Base-by-base conservation (phyloP, 1,140 invertebrate species). In the Polypedilum vanderplanki region DNA sequence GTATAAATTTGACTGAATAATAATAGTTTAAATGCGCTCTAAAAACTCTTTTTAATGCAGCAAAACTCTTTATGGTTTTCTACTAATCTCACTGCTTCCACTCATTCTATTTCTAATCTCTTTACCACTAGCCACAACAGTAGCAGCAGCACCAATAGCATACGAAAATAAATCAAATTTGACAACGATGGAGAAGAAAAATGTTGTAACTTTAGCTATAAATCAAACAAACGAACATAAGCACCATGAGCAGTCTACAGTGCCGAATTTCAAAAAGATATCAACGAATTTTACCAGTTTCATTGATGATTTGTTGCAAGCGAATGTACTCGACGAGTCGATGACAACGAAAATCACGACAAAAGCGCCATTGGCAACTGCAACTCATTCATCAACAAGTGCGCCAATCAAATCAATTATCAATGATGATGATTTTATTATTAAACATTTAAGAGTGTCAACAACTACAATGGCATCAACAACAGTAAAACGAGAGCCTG, bases 221-320 rank as follows among this genome's bases (percentile, higher is more conserved):
- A 70, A 70, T 70, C 65, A 70, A 70, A 70, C 17, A 9, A 70
- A 22, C 4, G 65, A 15, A 57, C 12, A 57, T 8, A n/a, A 57
- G 46, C 12, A 57, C 12, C 46, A 57, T 57, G n/a, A 70, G 20
- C 24, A 33, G 24, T 18, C 17, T 4, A 22, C 20, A 22, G 18
- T 70, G 18, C 17, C 65, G 3, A 18, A 18, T 70, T 70, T 70
- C 65, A 70, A 70, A 22, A 70, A 70, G 20, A 70, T 70, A 20
- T 70, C 65, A 70, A 18, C 65, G 20, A 70, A 70, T 70, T 18
- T 70, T 17, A 70, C 65, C 7, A 70, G 65, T 18, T 70, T 70
- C 20, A 70, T 70, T 10, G 65, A 70, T 70, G 65, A 70, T 70
- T 70, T 70, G 65, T 70, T 70, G 18, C 65, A 70, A 10, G 65